A percentile compares a stretch with the other conserved stretches of the same genome.
These are phyloP conservation scores for Seriola dumerili DNA, from an alignment of 2,113 vertebrate genomes.

Conservation along the genomic window DNA sequence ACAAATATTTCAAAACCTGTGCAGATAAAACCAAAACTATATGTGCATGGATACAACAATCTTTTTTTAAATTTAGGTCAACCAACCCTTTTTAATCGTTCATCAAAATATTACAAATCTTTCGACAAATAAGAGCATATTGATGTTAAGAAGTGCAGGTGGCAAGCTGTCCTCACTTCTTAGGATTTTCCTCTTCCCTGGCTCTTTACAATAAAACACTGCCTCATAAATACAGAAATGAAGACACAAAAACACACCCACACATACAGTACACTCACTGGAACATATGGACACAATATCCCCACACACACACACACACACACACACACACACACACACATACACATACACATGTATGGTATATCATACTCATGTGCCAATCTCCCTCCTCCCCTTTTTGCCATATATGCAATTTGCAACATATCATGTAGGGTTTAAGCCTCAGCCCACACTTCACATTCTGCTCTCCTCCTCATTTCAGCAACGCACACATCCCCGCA, in stretches of 20 bases:
- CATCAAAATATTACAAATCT: too few relatives aligned
- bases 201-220: constrained; percentile 3
- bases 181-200: neutral
- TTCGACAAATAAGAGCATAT: neutral
- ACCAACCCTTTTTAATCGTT: too few relatives aligned
- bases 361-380: neutral
- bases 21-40: too few relatives aligned
- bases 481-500: neutral
- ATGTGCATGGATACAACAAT: too few relatives aligned
- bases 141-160: neutral
- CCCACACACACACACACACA: neutral
- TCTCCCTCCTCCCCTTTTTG: constrained; percentile 8
- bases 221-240: constrained; percentile 1
- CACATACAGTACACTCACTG: neutral
- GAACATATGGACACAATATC: neutral
- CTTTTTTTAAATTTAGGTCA: too few relatives aligned
- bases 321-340: neutral
- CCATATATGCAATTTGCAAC: constrained; percentile 29
- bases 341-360: neutral
- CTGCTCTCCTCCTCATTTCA: constrained; percentile 29
- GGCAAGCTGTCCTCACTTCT: neutral
- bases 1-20: too few relatives aligned
- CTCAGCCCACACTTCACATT: constrained; percentile 38
- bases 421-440: constrained; percentile 41
- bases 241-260: neutral